Conservation (phyloP, 2,888 invertebrate genomes). For the Platynereis dumerilii region DNA sequence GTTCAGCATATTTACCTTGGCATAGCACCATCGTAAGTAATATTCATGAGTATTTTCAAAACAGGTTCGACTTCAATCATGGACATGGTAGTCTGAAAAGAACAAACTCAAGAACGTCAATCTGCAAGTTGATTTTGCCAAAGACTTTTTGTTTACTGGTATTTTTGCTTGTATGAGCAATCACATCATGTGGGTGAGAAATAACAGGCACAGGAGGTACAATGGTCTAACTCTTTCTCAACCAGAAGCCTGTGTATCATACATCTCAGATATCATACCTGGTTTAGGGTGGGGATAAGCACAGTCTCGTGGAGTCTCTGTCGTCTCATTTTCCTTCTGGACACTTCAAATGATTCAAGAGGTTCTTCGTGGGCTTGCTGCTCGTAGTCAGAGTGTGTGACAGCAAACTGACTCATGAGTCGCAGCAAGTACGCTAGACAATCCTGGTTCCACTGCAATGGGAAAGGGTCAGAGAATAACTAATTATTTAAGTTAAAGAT, state of each 20-base stretch:
- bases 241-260: too few relatives aligned
- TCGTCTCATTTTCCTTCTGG: conserved; percentile 52
- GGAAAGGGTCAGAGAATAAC: too few relatives aligned
- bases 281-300: conserved; percentile 76
- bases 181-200: too few relatives aligned
- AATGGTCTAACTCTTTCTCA: too few relatives aligned
- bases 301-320: conserved; percentile 69
- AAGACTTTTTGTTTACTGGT: too few relatives aligned
- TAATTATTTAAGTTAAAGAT: too few relatives aligned
- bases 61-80: conserved; percentile 86
- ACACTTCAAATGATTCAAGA: conserved; percentile 46
- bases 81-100: conserved; percentile 70
- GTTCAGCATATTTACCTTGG: conserved; percentile 60
- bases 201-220: too few relatives aligned
- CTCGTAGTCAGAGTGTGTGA: conserved; percentile 64
- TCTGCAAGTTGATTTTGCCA: too few relatives aligned
- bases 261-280: too few relatives aligned
- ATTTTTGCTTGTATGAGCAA: too few relatives aligned
- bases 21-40: conserved; percentile 83
- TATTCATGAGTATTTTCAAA: conserved; percentile 82
- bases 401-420: conserved; percentile 84
- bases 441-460: conserved; percentile 85
- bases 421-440: conserved; percentile 87
- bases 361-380: conserved; percentile 50
- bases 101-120: too few relatives aligned